phyloP scores from a whole-genome alignment of 1,140 invertebrate genomes.

The Anoplolepis gracilipes region DNA sequence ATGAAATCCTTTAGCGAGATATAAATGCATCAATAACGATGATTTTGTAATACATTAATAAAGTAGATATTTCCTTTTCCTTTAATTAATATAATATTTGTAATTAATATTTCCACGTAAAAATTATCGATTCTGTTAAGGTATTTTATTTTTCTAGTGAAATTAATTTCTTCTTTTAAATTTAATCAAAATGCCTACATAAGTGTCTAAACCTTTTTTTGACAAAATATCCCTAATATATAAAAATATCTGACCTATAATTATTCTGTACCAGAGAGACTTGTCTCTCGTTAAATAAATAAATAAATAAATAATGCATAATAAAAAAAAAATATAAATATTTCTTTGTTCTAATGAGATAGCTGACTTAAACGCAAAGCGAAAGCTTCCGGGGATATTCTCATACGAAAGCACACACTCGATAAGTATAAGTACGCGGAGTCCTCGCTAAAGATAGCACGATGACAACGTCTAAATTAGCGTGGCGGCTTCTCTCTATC shows the following conservation, averaged over 20 bases:
- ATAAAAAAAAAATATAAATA: too few species aligned
- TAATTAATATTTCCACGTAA: background rate
- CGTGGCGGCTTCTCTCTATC: slow-evolving; percentile 76
- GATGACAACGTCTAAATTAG: slow-evolving; percentile 63
- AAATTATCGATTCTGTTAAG: too few species aligned
- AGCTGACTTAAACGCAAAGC: background rate
- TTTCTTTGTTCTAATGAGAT: background rate
- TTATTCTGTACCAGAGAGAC: too few species aligned
- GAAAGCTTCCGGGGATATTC: background rate
- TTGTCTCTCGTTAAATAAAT: too few species aligned
- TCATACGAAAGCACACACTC: slow-evolving; percentile 27
- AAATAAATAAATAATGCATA: too few species aligned
- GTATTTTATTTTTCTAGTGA: background rate
- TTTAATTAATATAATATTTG: background rate
- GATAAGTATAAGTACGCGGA: slow-evolving; percentile 8
- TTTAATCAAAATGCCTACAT: too few species aligned
- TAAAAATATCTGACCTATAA: too few species aligned
- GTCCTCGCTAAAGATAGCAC: slow-evolving; percentile 68
- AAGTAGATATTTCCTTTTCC: background rate
- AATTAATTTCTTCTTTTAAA: too few species aligned
- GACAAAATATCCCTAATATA: too few species aligned
- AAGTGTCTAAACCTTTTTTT: too few species aligned
- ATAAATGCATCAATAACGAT: background rate
- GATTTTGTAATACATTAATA: background rate
- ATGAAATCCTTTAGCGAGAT: slow-evolving; percentile 1